Conservation (phyloP, 2,797 vertebrate species). For the Gymnoscopelus microlampas region DNA sequence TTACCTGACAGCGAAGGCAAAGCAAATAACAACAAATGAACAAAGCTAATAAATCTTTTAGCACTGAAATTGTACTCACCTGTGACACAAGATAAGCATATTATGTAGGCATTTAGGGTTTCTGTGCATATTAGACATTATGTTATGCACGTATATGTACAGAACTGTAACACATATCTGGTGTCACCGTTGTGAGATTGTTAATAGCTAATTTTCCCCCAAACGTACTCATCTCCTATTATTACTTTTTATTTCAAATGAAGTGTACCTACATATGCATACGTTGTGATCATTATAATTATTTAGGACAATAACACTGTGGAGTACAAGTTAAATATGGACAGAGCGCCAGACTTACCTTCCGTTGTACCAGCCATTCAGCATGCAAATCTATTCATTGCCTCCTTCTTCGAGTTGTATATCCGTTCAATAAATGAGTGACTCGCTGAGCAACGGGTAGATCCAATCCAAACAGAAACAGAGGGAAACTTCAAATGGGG, state of each 20-base stretch:
- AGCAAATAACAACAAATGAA: not conserved
- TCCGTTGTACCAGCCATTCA: conserved; percentile 37
- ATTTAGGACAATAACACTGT: not conserved
- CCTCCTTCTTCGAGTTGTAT: conserved; percentile 15
- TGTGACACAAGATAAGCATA: too few species aligned
- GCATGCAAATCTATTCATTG: conserved; percentile 24
- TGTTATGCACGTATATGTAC: too few species aligned
- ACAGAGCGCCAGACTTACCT: conserved; percentile 50
- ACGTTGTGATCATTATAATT: not conserved
- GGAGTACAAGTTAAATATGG: too few species aligned
- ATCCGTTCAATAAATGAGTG: not conserved
- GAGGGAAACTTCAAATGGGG: not conserved
- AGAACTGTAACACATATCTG: not conserved
- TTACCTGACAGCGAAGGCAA: not conserved
- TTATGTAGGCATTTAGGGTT: too few species aligned
- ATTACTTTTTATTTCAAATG: too few species aligned
- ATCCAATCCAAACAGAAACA: conserved; percentile 9
- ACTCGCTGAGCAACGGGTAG: not conserved
- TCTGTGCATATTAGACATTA: too few species aligned
- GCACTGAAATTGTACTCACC: too few species aligned
- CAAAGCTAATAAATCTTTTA: not conserved
- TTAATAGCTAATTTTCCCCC: not conserved
- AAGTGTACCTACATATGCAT: too few species aligned
- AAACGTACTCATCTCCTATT: not conserved
- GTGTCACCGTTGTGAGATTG: not conserved